Evolutionary conservation across 1,140 invertebrate genomes (phyloP).

Genomic region (Nautilus pompilius): DNA sequence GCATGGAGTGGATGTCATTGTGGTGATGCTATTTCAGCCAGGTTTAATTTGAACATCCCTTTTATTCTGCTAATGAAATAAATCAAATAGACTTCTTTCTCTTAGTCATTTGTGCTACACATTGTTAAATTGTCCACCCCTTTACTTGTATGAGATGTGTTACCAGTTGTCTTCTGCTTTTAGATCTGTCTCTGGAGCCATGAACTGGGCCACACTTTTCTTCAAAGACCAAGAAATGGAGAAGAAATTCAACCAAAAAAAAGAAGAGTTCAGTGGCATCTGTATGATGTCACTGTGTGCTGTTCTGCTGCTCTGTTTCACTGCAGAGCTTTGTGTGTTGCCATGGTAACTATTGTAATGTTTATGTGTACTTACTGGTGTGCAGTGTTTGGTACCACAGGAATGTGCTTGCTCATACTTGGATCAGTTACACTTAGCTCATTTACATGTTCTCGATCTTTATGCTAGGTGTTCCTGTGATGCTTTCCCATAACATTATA

Average conservation of each 20-base stretch:
- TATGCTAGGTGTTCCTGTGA: too few relatives aligned
- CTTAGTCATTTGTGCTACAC: not conserved
- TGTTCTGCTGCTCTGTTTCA: constrained; percentile 25
- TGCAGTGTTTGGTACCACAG: too few relatives aligned
- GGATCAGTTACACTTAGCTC: too few relatives aligned
- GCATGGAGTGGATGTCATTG: too few relatives aligned
- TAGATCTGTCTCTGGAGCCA: constrained; percentile 8
- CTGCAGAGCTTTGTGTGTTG: constrained; percentile 33
- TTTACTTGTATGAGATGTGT: not conserved
- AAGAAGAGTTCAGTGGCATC: constrained; percentile 30
- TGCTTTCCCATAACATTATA: too few relatives aligned
- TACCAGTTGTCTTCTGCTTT: not conserved
- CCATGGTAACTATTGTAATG: constrained; percentile 23
- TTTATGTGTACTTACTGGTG: not conserved
- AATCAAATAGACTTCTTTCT: not conserved
- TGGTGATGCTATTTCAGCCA: not conserved
- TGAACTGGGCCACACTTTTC: constrained; percentile 31
- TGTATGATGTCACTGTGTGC: constrained; percentile 32
- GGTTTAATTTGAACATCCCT: not conserved
- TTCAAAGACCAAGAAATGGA: constrained; percentile 39
- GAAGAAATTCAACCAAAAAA: constrained; percentile 26
- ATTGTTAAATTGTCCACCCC: not conserved
- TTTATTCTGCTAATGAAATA: constrained; percentile 5
- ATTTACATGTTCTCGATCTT: too few relatives aligned
- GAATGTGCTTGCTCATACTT: too few relatives aligned